Evolutionary conservation across 2,113 vertebrate genomes (phyloP).

Genomic region (Psittacara wagleri): DNA sequence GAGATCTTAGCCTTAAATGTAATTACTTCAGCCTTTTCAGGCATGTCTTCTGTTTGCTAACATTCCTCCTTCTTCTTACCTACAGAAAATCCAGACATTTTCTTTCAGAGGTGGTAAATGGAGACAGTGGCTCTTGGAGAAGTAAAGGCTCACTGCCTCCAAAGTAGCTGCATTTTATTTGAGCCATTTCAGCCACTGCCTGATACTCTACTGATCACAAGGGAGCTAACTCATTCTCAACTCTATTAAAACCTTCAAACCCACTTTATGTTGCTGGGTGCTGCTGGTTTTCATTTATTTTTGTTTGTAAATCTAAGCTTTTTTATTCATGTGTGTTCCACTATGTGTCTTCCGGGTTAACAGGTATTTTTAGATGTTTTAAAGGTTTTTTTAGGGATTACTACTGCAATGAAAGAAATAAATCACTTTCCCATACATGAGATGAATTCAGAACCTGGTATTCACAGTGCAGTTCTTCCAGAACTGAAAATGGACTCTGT

Average conservation of each 20-base stretch:
- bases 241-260: constrained; percentile 1
- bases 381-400: neutral
- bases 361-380: neutral
- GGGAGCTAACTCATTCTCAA: neutral
- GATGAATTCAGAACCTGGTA: neutral
- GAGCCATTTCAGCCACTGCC: neutral
- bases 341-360: neutral
- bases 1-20: neutral
- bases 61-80: neutral
- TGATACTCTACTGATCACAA: neutral
- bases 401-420: neutral
- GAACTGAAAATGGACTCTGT: neutral
- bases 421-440: neutral
- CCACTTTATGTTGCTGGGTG: neutral
- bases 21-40: neutral
- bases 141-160: neutral
- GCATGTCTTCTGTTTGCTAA: neutral
- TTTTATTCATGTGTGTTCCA: neutral
- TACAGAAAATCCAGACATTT: neutral
- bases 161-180: neutral
- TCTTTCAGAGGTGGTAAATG: neutral
- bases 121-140: neutral
- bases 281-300: neutral
- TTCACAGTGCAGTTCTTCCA: neutral
- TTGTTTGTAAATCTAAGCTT: neutral